These are phyloP conservation scores for Cervus canadensis DNA, from an alignment of 2,113 vertebrate genomes.

Conservation along the genomic window DNA sequence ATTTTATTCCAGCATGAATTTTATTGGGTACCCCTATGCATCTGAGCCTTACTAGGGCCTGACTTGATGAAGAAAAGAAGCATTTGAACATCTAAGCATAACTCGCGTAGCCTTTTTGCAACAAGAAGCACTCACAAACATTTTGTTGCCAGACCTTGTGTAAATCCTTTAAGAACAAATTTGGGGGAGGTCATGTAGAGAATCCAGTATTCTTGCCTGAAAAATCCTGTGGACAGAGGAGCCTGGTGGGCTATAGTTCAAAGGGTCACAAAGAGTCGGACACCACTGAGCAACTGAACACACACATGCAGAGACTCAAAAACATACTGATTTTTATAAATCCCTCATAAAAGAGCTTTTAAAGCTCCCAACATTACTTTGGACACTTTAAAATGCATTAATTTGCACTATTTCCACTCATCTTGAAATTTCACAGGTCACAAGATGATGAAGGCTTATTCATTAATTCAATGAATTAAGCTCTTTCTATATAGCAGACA, in stretches of 20 bases:
- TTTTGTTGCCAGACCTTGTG: background rate
- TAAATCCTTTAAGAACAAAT: background rate
- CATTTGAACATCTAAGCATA: background rate
- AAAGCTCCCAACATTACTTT: background rate
- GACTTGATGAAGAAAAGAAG: background rate
- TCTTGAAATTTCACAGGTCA: background rate
- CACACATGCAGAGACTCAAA: background rate
- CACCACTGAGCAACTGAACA: background rate
- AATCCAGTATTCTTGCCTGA: background rate
- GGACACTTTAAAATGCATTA: background rate
- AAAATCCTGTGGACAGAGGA: background rate
- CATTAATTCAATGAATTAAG: background rate
- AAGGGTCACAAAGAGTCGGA: background rate
- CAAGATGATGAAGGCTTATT: background rate
- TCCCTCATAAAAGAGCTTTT: background rate
- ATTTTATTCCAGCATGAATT: constrained; percentile 58
- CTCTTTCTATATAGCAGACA: background rate
- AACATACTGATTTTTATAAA: background rate
- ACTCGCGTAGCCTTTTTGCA: background rate
- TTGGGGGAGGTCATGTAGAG: background rate
- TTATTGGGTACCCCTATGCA: background rate
- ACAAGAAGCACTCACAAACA: background rate
- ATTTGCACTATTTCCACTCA: background rate
- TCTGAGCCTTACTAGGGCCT: background rate
- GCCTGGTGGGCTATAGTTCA: background rate